A percentile compares a stretch with the other conserved stretches of the same genome.
Conservation (phyloP, 2,888 invertebrate genomes). For the Furcula furcula region DNA sequence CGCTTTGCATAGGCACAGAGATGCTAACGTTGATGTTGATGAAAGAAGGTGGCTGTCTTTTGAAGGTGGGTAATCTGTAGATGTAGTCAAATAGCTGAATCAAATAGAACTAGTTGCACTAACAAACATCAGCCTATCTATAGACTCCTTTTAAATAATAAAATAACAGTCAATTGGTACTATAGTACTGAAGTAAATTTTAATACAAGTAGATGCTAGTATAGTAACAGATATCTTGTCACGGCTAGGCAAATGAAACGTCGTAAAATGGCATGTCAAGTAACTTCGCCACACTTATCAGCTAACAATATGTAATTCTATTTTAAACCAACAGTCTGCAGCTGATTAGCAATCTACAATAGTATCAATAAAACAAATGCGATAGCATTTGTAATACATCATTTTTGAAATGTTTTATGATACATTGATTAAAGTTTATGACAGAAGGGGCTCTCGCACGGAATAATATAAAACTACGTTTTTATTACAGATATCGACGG, state of each 20-base stretch:
- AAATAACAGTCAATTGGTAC: too few species aligned
- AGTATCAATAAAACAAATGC: neutral
- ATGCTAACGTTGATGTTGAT: conserved; percentile 72
- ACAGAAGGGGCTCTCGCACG: too few species aligned
- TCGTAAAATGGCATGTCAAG: neutral
- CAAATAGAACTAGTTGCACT: too few species aligned
- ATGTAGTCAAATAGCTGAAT: too few species aligned
- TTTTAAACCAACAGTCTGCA: neutral
- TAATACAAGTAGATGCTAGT: neutral
- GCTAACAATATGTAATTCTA: neutral
- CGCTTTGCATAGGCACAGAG: conserved; percentile 65
- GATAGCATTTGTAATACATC: too few species aligned
- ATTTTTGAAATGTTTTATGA: too few species aligned
- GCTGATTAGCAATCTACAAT: neutral
- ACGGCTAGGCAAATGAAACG: neutral
- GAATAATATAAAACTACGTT: too few species aligned
- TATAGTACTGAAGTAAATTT: too few species aligned
- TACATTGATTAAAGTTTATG: too few species aligned
- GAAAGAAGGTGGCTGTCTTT: conserved; percentile 77
- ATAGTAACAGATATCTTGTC: neutral
- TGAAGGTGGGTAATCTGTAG: conserved; percentile 46
- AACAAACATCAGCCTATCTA: too few species aligned
- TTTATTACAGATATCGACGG: conserved; percentile 59
- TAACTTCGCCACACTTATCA: neutral
- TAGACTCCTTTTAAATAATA: too few species aligned